These are phyloP conservation scores for Anhinga anhinga DNA, from an alignment of 2,113 vertebrate species.

Conservation along the genomic window DNA sequence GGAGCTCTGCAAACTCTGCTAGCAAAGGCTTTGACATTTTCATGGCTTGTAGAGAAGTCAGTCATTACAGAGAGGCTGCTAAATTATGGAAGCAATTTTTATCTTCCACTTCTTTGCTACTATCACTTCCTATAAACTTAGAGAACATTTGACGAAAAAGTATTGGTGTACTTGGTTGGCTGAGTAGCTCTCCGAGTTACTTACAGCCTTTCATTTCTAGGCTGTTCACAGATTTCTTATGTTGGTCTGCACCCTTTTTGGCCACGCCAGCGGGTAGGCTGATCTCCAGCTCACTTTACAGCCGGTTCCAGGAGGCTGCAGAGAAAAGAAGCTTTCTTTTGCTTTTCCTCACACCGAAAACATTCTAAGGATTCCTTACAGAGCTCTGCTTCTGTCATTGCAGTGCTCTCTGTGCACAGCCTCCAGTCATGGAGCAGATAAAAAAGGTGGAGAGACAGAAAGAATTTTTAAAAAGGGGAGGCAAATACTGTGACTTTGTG, in stretches of 20 bases:
- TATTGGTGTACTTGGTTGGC: not conserved
- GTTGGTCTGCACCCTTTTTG: not conserved
- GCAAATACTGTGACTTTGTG: not conserved
- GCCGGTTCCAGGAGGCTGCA: not conserved
- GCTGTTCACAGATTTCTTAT: not conserved
- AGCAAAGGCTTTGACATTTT: not conserved
- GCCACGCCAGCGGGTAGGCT: not conserved
- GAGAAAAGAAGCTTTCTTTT: not conserved
- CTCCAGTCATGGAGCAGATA: not conserved
- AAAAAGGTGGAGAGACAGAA: not conserved
- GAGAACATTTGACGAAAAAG: not conserved
- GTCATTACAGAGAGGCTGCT: not conserved
- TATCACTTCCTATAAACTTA: not conserved
- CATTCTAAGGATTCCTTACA: not conserved
- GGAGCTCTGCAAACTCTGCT: not conserved
- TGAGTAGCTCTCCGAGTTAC: not conserved
- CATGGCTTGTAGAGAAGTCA: not conserved
- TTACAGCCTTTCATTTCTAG: not conserved
- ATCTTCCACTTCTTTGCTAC: not conserved
- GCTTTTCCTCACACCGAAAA: accelerated
- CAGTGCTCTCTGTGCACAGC: not conserved
- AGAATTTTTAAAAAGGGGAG: not conserved
- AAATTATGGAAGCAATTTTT: constrained; percentile 17
- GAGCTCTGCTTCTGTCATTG: not conserved
- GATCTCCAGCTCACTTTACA: not conserved